A percentile compares a stretch with the other conserved stretches of the same genome.
Conservation (phyloP, 2,113 vertebrate genomes). For the Nothoprocta perdicaria region DNA sequence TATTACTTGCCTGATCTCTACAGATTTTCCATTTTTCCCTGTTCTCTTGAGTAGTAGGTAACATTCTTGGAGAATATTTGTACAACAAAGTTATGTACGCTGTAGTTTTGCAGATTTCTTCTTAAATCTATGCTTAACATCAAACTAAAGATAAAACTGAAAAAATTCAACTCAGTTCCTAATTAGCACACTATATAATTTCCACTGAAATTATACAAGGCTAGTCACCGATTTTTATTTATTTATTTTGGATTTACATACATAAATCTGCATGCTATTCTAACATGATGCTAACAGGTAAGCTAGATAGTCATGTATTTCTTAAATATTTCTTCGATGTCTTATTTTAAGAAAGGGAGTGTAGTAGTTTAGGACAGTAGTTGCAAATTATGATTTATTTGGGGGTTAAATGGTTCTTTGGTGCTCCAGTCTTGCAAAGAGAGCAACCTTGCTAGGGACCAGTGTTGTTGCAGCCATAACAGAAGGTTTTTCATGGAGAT, state of each 20-base stretch:
- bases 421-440: neutral
- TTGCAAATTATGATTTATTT: neutral
- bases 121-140: neutral
- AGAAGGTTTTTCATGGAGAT: neutral
- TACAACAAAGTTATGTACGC: neutral
- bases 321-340: neutral
- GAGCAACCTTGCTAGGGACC: neutral
- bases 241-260: neutral
- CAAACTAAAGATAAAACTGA: neutral
- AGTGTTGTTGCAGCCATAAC: neutral
- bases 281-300: neutral
- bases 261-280: neutral
- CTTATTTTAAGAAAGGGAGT: neutral
- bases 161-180: neutral
- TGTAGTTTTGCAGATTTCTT: conserved; percentile 17
- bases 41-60: neutral
- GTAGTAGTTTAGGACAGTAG: neutral
- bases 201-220: neutral
- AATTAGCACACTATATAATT: neutral
- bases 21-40: neutral
- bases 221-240: neutral
- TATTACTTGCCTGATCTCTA: conserved; percentile 4
- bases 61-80: too few relatives aligned
- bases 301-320: neutral
- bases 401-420: neutral